Evolutionary conservation across 2,797 vertebrate genomes (phyloP).

Genomic region (Carapus acus): DNA sequence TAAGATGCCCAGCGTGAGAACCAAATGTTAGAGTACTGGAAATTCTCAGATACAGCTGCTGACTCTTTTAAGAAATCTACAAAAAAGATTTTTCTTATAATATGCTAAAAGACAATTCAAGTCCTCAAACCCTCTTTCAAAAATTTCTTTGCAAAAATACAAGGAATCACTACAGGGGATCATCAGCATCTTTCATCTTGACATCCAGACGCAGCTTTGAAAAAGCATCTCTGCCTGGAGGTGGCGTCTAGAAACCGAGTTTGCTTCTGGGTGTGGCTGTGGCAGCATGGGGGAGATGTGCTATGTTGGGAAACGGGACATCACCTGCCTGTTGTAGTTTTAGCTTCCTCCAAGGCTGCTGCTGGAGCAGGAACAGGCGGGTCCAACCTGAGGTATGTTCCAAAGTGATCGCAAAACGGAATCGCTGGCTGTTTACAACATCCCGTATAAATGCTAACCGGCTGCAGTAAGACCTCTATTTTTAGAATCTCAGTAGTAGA

Average conservation of each 20-base stretch:
- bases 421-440: not conserved
- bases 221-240: constrained; percentile 18
- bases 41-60: not conserved
- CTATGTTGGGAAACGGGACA: constrained; percentile 69
- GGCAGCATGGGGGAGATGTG: constrained; percentile 63
- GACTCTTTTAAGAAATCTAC: constrained; percentile 2
- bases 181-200: constrained; percentile 9
- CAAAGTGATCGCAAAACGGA: not conserved
- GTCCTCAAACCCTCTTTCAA: not conserved
- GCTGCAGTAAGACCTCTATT: constrained; percentile 6
- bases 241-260: constrained; percentile 36
- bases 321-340: constrained; percentile 67
- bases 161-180: constrained; percentile 19
- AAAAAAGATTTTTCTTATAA: constrained; percentile 4
- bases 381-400: constrained; percentile 72
- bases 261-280: constrained; percentile 28
- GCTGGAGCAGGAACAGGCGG: constrained; percentile 68
- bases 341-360: constrained; percentile 65
- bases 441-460: not conserved
- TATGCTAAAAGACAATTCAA: constrained; percentile 12
- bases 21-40: not conserved
- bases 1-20: constrained; percentile 8
- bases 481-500: constrained; percentile 10
- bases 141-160: not conserved
- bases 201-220: constrained; percentile 5